Evolutionary conservation across 2,888 invertebrate species (phyloP).

Genomic region (Yponomeuta evonymella): DNA sequence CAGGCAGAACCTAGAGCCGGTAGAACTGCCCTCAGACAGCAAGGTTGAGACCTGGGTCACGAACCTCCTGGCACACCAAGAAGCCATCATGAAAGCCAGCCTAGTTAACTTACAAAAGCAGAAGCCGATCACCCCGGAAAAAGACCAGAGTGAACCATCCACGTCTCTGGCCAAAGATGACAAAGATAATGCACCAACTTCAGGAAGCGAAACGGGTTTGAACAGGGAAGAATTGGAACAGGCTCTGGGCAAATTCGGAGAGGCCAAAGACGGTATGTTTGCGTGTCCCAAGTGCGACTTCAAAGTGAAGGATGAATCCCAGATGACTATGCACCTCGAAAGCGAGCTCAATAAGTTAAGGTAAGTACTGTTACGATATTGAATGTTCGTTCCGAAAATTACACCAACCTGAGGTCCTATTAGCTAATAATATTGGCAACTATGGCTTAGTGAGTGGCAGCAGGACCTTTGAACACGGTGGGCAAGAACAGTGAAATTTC

Average conservation of each 20-base stretch:
- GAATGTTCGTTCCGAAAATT: no score
- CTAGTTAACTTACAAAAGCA: conserved; percentile 25
- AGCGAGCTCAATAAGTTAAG: conserved; percentile 57
- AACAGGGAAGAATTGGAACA: conserved; percentile 36
- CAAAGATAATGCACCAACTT: background rate
- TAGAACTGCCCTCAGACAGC: conserved; percentile 53
- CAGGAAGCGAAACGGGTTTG: conserved; percentile 5
- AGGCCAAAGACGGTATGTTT: conserved; percentile 34
- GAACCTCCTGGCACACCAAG: conserved; percentile 46
- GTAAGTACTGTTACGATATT: conserved; percentile 31
- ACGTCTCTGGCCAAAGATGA: background rate
- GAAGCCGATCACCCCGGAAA: conserved; percentile 27
- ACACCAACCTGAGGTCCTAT: no score
- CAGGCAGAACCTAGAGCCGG: conserved; percentile 42
- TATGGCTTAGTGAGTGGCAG: no score
- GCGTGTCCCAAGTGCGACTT: conserved; percentile 55
- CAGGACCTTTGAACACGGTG: no score
- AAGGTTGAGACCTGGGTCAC: conserved; percentile 74
- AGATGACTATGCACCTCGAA: conserved; percentile 56
- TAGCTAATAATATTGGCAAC: no score
- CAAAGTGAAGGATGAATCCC: conserved; percentile 35
- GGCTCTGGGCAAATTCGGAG: conserved; percentile 52
- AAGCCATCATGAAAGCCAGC: conserved; percentile 37
- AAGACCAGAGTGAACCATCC: background rate
- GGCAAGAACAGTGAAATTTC: no score